phyloP scores from a whole-genome alignment of 2,113 vertebrate species.

The Eublepharis macularius region DNA sequence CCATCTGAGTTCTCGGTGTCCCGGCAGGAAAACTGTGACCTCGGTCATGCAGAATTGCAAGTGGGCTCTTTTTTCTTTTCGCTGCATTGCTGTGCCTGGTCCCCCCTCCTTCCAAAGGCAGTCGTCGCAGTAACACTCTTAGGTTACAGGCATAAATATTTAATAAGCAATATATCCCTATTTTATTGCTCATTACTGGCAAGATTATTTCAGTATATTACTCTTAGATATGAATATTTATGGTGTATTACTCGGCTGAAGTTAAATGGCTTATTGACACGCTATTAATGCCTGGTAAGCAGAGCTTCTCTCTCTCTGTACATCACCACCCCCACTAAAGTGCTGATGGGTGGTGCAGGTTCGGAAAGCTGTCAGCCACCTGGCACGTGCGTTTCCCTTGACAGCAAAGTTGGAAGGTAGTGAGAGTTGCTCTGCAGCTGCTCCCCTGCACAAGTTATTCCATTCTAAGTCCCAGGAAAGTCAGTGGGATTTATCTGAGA shows the following conservation, averaged over 20 bases:
- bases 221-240: slow-evolving; percentile 42
- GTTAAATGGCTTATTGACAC: slow-evolving; percentile 42
- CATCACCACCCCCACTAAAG: not conserved
- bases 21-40: not conserved
- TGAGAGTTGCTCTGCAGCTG: not conserved
- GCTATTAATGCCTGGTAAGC: slow-evolving; percentile 14
- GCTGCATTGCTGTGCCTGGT: not conserved
- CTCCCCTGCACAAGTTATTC: too few species aligned
- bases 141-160: slow-evolving; percentile 19
- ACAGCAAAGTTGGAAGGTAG: not conserved
- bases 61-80: not conserved
- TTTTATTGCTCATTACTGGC: slow-evolving; percentile 42
- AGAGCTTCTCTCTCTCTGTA: not conserved
- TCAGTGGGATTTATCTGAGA: too few species aligned
- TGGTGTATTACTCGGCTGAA: slow-evolving; percentile 12
- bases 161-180: slow-evolving; percentile 36
- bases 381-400: not conserved
- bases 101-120: not conserved
- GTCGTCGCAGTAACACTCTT: not conserved
- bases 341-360: not conserved
- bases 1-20: not conserved
- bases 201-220: slow-evolving; percentile 34
- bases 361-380: not conserved
- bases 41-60: not conserved
- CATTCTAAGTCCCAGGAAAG: too few species aligned